Evolutionary conservation across 2,888 invertebrate species (phyloP).

Genomic region (Arctia plantaginis): DNA sequence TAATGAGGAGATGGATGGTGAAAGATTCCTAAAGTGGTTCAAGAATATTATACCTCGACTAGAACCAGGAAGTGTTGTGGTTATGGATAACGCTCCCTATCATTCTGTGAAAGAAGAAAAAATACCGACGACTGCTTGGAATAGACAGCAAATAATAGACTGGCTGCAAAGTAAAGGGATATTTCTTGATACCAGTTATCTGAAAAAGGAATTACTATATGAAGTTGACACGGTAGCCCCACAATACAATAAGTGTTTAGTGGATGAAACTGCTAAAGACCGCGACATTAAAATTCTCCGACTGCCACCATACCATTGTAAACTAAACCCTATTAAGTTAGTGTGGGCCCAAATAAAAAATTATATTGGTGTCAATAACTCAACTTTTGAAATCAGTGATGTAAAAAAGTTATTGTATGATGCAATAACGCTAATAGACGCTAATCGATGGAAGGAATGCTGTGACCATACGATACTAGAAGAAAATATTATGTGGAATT

Average conservation of each 20-base stretch:
- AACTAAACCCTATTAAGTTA: background rate
- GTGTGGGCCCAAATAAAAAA: conserved; percentile 1
- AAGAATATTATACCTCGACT: background rate
- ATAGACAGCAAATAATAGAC: background rate
- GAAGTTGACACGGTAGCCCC: background rate
- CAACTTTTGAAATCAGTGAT: background rate
- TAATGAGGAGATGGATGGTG: background rate
- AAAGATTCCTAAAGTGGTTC: background rate
- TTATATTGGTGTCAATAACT: background rate
- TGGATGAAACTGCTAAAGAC: background rate
- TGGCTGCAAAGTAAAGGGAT: background rate
- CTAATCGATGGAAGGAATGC: background rate
- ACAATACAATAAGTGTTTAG: background rate
- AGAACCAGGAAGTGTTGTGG: conserved; percentile 6
- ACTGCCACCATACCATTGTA: background rate
- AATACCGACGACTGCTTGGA: background rate
- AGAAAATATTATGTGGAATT: background rate
- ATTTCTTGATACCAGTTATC: background rate
- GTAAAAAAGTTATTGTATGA: background rate
- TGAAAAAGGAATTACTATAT: background rate
- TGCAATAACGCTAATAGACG: background rate
- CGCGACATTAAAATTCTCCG: background rate
- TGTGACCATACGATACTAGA: background rate
- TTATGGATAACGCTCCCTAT: conserved; percentile 1
- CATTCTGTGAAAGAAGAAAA: background rate